Conservation (phyloP, 2,797 vertebrate genomes). For the Nannoperca obscura region DNA sequence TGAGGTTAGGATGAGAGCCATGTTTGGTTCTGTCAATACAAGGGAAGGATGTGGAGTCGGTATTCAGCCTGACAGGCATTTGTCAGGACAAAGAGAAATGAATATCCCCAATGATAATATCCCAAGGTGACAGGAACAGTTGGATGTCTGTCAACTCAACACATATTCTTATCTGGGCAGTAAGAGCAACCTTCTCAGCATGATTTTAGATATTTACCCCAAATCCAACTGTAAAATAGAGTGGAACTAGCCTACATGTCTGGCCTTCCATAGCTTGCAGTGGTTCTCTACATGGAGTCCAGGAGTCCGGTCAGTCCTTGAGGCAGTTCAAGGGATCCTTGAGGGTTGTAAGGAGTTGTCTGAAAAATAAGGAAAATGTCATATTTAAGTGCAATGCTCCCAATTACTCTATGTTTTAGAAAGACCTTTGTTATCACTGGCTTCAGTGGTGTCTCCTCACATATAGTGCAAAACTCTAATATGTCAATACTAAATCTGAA, state of each 20-base stretch:
- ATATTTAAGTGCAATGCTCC: not conserved
- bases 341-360: not conserved
- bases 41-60: slow-evolving; percentile 12
- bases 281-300: not conserved
- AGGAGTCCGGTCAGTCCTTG: slow-evolving; percentile 10
- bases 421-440: not conserved
- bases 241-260: not conserved
- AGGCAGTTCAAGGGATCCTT: slow-evolving; percentile 26
- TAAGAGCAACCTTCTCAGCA: slow-evolving; percentile 1
- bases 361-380: not conserved
- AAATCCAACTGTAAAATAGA: not conserved
- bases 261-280: not conserved
- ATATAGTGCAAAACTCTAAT: not conserved
- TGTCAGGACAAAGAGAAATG: slow-evolving; percentile 26
- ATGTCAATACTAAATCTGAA: not conserved
- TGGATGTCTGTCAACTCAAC: slow-evolving; percentile 27
- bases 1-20: slow-evolving; percentile 33
- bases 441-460: not conserved
- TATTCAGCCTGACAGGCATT: slow-evolving; percentile 17
- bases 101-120: too few relatives aligned
- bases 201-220: slow-evolving; percentile 12
- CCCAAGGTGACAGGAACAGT: too few relatives aligned
- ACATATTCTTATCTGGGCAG: slow-evolving; percentile 19
- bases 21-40: slow-evolving; percentile 21
- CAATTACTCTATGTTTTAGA: not conserved